A percentile compares a stretch with the other conserved stretches of the same genome.
These are phyloP conservation scores for Penaeus vannamei DNA, from an alignment of 1,140 invertebrate species.

Conservation along the genomic window DNA sequence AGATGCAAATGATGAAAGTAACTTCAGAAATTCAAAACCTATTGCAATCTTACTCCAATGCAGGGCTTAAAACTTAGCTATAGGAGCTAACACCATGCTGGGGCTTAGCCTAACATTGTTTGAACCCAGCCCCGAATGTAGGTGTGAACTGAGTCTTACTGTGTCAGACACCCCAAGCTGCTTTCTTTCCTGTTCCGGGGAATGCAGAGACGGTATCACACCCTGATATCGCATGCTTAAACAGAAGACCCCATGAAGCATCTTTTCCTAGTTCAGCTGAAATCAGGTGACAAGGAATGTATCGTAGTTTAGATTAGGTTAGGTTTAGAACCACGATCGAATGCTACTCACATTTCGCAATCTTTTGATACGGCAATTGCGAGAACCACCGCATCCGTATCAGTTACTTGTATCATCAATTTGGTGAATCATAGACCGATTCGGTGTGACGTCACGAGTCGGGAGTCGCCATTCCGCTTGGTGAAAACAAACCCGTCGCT, in stretches of 20 bases:
- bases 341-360: too few species aligned
- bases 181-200: conserved; percentile 4
- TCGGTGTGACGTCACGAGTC: too few species aligned
- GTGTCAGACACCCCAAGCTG: conserved; percentile 3
- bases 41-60: conserved; percentile 19
- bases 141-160: conserved; percentile 17
- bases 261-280: too few species aligned
- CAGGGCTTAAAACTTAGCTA: conserved; percentile 1
- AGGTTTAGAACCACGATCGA: background rate
- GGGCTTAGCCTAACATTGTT: background rate
- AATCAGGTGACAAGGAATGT: too few species aligned
- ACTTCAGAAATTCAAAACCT: conserved; percentile 28
- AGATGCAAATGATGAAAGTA: conserved; percentile 2
- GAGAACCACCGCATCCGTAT: too few species aligned
- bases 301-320: background rate
- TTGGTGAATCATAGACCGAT: too few species aligned
- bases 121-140: conserved; percentile 9
- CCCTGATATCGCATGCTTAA: background rate
- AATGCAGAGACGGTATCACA: conserved; percentile 11
- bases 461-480: too few species aligned
- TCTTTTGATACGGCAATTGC: too few species aligned
- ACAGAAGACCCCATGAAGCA: background rate
- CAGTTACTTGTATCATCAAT: too few species aligned
- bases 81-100: background rate
- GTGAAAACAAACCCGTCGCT: too few species aligned